Evolutionary conservation across 2,888 invertebrate genomes (phyloP).

Genomic region (Ectropis crepuscularia): DNA sequence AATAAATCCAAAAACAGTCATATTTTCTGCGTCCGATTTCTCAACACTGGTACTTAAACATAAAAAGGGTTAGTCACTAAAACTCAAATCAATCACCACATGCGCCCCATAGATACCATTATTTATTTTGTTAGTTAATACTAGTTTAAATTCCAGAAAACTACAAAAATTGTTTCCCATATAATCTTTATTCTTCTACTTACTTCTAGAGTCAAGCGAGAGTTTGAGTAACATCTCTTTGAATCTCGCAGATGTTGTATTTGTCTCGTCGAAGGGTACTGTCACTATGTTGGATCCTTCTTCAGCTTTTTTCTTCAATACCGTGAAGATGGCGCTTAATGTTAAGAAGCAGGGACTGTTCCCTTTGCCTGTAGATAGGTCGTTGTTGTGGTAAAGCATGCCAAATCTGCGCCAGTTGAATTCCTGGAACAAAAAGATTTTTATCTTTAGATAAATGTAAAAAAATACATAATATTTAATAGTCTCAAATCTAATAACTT

Average conservation of each 20-base stretch:
- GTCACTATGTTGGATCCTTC: constrained; percentile 79
- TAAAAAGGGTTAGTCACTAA: constrained; percentile 5
- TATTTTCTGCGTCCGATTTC: not conserved
- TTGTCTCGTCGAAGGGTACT: constrained; percentile 87
- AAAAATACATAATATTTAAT: not conserved
- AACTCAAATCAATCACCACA: constrained; percentile 8
- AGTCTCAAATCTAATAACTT: too few relatives aligned
- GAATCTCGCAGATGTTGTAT: constrained; percentile 81
- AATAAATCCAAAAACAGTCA: too few relatives aligned
- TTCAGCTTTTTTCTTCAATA: constrained; percentile 70
- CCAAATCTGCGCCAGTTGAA: constrained; percentile 91
- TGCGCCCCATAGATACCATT: constrained; percentile 4
- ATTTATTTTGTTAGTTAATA: constrained; percentile 4
- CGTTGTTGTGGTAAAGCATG: constrained; percentile 90
- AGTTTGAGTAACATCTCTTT: constrained; percentile 85
- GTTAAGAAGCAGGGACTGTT: constrained; percentile 92
- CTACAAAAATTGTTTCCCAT: constrained; percentile 24
- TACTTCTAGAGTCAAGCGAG: constrained; percentile 88
- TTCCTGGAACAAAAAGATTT: constrained; percentile 73
- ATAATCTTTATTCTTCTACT: constrained; percentile 69
- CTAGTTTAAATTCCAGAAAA: not conserved
- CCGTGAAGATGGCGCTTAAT: constrained; percentile 87
- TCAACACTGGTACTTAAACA: not conserved
- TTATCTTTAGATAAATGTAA: not conserved
- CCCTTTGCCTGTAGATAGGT: constrained; percentile 84